Percentiles rank a stretch among this genome's conserved stretches.
phyloP scores from a whole-genome alignment of 2,797 vertebrate genomes.

The Channallabes apus region DNA sequence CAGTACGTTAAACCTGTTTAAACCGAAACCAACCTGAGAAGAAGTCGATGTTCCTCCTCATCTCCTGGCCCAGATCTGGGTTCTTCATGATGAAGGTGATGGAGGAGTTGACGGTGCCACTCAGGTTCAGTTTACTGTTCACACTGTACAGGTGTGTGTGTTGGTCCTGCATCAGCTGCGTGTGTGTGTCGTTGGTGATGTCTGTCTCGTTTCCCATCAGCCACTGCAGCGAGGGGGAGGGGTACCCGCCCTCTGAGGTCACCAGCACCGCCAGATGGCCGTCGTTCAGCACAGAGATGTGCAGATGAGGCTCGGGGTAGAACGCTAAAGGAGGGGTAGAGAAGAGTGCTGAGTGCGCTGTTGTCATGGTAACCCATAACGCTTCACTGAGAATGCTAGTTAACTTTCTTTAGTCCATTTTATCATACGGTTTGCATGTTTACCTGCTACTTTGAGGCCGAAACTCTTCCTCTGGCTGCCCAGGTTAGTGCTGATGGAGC shows the following conservation, averaged over 20 bases:
- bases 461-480: constrained; percentile 56
- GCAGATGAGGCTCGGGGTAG: constrained; percentile 57
- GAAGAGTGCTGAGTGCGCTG: background rate
- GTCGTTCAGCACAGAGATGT: constrained; percentile 37
- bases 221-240: constrained; percentile 56
- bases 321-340: background rate
- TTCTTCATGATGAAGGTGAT: constrained; percentile 57
- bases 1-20: background rate
- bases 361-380: background rate
- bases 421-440: background rate
- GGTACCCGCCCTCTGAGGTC: constrained; percentile 57
- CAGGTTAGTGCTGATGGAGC: constrained; percentile 65
- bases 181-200: constrained; percentile 49
- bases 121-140: constrained; percentile 48
- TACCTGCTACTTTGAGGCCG: constrained; percentile 19
- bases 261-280: constrained; percentile 48
- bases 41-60: constrained; percentile 53
- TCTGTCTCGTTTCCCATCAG: constrained; percentile 42
- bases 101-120: constrained; percentile 38
- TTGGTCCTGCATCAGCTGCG: constrained; percentile 32
- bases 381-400: too few relatives aligned
- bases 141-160: constrained; percentile 52
- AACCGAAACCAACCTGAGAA: constrained; percentile 41
- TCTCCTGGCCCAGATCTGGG: constrained; percentile 50
- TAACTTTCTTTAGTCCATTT: background rate